These are phyloP conservation scores for Lysiphlebus fabarum DNA, from an alignment of 1,140 invertebrate genomes.

Conservation along the genomic window DNA sequence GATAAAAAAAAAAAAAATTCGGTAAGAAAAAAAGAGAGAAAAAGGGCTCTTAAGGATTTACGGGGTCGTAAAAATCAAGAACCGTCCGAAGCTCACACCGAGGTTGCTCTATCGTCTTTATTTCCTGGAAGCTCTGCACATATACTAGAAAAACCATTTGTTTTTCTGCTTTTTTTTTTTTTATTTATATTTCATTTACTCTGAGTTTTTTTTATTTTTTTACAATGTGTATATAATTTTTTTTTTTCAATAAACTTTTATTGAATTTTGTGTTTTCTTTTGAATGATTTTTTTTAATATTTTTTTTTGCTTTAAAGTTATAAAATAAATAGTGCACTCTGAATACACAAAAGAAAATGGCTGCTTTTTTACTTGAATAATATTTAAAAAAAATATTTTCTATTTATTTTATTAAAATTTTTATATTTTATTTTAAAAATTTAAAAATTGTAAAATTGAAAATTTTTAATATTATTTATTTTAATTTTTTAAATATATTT, in stretches of 20 bases:
- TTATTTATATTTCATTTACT: neutral
- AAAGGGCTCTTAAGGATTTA: constrained; percentile 44
- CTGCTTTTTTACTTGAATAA: too few relatives aligned
- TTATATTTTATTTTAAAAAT: neutral
- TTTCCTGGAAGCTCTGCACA: constrained; percentile 15
- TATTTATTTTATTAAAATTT: constrained; percentile 1
- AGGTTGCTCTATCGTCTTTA: constrained; percentile 44
- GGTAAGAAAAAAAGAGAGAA: constrained; percentile 12
- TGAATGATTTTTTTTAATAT: too few relatives aligned
- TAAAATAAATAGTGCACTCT: too few relatives aligned
- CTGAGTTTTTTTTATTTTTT: neutral
- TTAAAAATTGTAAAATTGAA: too few relatives aligned
- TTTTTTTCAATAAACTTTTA: too few relatives aligned
- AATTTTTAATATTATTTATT: too few relatives aligned
- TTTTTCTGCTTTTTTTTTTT: neutral
- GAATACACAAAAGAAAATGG: too few relatives aligned
- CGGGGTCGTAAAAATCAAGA: constrained; percentile 57
- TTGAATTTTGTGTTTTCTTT: too few relatives aligned
- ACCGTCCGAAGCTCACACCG: constrained; percentile 49
- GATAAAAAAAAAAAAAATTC: too few relatives aligned
- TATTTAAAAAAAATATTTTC: too few relatives aligned
- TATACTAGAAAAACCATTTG: constrained; percentile 6
- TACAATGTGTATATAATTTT: neutral
- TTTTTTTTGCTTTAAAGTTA: too few relatives aligned
- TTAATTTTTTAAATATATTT: neutral